Percentiles rank a stretch among this genome's conserved stretches.
These are phyloP conservation scores for Minunthozetes semirufus DNA, from an alignment of 2,888 invertebrate genomes.

Conservation along the genomic window DNA sequence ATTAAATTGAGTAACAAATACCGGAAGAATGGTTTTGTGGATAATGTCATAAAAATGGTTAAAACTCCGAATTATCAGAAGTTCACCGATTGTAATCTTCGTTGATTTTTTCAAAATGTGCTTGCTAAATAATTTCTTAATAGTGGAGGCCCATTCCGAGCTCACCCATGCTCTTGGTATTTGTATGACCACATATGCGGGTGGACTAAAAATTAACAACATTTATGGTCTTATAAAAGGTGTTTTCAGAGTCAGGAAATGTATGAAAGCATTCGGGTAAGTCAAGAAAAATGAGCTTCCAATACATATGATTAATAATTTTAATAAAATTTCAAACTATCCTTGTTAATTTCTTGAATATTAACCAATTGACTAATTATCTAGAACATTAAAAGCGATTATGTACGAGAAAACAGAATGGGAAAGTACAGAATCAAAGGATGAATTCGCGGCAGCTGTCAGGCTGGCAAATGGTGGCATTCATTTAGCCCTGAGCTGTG, in stretches of 20 bases:
- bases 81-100: slow-evolving; percentile 21
- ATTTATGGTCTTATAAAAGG: background rate
- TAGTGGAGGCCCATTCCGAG: slow-evolving; percentile 8
- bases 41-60: slow-evolving; percentile 23
- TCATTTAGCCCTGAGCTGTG: slow-evolving; percentile 17
- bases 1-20: slow-evolving; percentile 4
- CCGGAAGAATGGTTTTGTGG: background rate
- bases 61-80: slow-evolving; percentile 30
- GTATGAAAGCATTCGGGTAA: background rate
- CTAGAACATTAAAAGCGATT: background rate
- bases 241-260: background rate
- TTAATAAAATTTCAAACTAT: background rate
- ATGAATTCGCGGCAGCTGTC: slow-evolving; percentile 18
- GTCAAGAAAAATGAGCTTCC: too few relatives aligned
- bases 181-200: background rate
- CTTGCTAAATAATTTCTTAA: background rate
- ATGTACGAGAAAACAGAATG: background rate
- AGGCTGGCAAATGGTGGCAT: slow-evolving; percentile 13
- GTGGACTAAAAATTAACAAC: too few relatives aligned
- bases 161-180: background rate
- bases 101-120: too few relatives aligned
- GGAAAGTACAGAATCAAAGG: background rate
- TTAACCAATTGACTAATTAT: background rate
- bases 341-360: background rate
- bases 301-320: background rate